phyloP scores from a whole-genome alignment of 2,888 invertebrate species.

The Lasioglossum calceatum region DNA sequence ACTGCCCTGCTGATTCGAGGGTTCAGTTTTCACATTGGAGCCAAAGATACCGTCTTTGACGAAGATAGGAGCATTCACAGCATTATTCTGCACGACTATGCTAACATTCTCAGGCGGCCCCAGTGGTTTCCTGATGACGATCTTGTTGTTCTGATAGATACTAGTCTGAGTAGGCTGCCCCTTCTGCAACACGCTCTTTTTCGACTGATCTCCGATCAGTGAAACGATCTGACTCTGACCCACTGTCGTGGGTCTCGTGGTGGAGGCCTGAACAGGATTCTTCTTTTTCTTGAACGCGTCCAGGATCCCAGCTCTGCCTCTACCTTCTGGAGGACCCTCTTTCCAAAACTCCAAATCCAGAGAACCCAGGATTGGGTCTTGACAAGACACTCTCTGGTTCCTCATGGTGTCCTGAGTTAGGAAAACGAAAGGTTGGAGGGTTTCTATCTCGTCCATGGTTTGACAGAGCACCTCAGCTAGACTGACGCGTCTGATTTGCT shows the following conservation, averaged over 20 bases:
- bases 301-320: slow-evolving; percentile 7
- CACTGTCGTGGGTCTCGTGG: neutral
- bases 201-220: slow-evolving; percentile 16
- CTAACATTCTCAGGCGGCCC: slow-evolving; percentile 78
- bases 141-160: slow-evolving; percentile 78
- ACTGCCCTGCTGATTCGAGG: neutral
- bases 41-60: slow-evolving; percentile 77
- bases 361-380: slow-evolving; percentile 85
- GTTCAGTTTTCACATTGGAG: slow-evolving; percentile 65
- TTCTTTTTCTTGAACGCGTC: slow-evolving; percentile 22
- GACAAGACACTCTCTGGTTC: slow-evolving; percentile 87
- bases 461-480: slow-evolving; percentile 90
- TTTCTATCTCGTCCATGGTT: slow-evolving; percentile 88
- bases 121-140: slow-evolving; percentile 75
- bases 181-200: slow-evolving; percentile 46
- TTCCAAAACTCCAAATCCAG: slow-evolving; percentile 88
- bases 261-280: neutral
- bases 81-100: slow-evolving; percentile 79
- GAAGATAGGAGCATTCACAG: slow-evolving; percentile 79
- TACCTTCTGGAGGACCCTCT: slow-evolving; percentile 82
- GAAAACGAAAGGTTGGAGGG: slow-evolving; percentile 90
- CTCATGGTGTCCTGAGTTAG: slow-evolving; percentile 87
- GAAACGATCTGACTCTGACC: too few species aligned
- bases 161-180: slow-evolving; percentile 72
- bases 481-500: slow-evolving; percentile 89